Conservation (phyloP, 2,797 vertebrate species). For the Brachyalestes nurse region DNA sequence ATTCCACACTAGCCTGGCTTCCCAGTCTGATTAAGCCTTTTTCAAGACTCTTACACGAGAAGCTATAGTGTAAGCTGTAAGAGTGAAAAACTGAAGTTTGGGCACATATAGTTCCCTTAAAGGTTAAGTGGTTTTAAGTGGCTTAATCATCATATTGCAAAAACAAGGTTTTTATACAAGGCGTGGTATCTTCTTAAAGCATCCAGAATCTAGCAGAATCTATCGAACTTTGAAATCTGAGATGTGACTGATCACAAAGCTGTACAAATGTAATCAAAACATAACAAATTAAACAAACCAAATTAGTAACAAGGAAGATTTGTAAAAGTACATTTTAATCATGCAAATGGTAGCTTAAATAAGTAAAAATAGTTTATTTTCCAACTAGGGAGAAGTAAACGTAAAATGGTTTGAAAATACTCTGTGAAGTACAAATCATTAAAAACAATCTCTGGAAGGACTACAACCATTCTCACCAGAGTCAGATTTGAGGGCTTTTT, state of each 20-base stretch:
- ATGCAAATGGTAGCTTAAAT: background rate
- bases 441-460: background rate
- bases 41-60: background rate
- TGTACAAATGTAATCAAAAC: background rate
- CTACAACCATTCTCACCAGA: slow-evolving; percentile 30
- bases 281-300: background rate
- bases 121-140: no score
- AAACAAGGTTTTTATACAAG: background rate
- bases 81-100: background rate
- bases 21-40: background rate
- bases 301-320: background rate
- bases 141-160: background rate
- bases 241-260: no score
- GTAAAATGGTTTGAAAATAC: no score
- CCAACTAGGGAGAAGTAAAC: no score
- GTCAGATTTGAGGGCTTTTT: slow-evolving; percentile 22
- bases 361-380: no score
- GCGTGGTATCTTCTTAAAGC: background rate
- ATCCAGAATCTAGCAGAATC: background rate
- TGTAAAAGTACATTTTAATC: background rate
- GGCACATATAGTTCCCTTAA: background rate
- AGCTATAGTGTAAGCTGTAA: background rate
- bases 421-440: no score
- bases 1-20: background rate
- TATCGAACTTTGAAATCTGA: no score